Base-by-base conservation (phyloP, 2,113 vertebrate species). In the Cinclus cinclus region DNA sequence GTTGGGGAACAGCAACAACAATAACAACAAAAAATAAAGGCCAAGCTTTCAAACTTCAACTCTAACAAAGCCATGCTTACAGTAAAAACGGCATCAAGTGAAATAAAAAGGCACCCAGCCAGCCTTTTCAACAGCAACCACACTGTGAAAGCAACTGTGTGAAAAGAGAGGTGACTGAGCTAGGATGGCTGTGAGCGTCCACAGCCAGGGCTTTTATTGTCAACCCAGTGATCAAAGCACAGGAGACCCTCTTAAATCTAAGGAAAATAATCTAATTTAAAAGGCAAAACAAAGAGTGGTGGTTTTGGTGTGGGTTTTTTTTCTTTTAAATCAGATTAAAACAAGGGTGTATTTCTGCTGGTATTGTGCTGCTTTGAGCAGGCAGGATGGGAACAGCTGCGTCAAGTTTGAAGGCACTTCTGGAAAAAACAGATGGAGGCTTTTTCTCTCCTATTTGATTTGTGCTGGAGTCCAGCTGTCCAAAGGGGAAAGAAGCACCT, bases 251-350 rank as follows among this genome's bases (percentile, higher is more conserved):
- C 95, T 94, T 92, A 95, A 97, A 96, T 96, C 94, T 96, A 87
- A 96, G 86, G 94, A 96, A 97, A 96, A 97, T 96, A 96, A 97
- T 95, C 90, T 97, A 97, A 97, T 97, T 96, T 96, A 95, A 95
- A 96, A 96, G 93, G 88, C 92, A 92, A 97, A 94, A 94, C 93
- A 94, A 97, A 96, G 95, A 90, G 89, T 85, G 80, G 88, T 94
- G 84, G 70, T 91, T 92, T 91, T 55, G 62, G 62, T 90, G 79
- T 50, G 71, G 9, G 2, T 56, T 39, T 70, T 70, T 70, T 84
- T 76, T 46, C 74, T 47, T 73, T 60, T 27, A 44, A 93, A 95
- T 74, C 74, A 93, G 92, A 96, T 96, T 95, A 95, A 95, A 96
- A 96, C 95, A 92, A 97, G 91, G 70, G 79, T 91, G 80, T 81